A percentile compares a stretch with the other conserved stretches of the same genome.
Evolutionary conservation across 1,140 invertebrate species (phyloP).

Genomic region (Aphaenogaster ashmeadi): DNA sequence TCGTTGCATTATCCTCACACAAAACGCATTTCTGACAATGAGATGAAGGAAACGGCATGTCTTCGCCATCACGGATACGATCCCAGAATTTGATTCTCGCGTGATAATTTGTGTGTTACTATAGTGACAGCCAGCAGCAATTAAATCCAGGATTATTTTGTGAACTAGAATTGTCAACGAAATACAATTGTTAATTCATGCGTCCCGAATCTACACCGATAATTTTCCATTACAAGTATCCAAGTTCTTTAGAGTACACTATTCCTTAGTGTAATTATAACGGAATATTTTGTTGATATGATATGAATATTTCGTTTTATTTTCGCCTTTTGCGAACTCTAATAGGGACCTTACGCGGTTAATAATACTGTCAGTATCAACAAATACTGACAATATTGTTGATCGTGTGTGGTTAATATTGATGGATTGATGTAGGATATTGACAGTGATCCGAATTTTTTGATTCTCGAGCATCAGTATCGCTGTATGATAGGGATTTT

Average conservation of each 20-base stretch:
- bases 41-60: not conserved
- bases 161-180: not conserved
- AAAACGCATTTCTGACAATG: not conserved
- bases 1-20: not conserved
- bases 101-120: constrained; percentile 8
- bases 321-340: not conserved
- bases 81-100: not conserved
- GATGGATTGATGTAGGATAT: too few species aligned
- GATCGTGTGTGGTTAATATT: too few species aligned
- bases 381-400: too few species aligned
- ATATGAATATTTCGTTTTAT: constrained; percentile 4
- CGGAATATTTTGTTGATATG: not conserved
- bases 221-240: not conserved
- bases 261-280: not conserved
- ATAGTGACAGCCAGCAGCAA: not conserved
- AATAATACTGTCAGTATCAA: too few species aligned
- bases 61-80: not conserved
- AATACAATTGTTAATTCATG: not conserved
- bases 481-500: too few species aligned
- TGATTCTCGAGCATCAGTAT: too few species aligned
- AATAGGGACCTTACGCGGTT: too few species aligned
- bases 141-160: constrained; percentile 22
- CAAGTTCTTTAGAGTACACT: not conserved
- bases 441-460: too few species aligned
- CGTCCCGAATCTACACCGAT: not conserved